A percentile compares a stretch with the other conserved stretches of the same genome.
Evolutionary conservation across 2,888 invertebrate species (phyloP).

Genomic region (Meta bourneti): DNA sequence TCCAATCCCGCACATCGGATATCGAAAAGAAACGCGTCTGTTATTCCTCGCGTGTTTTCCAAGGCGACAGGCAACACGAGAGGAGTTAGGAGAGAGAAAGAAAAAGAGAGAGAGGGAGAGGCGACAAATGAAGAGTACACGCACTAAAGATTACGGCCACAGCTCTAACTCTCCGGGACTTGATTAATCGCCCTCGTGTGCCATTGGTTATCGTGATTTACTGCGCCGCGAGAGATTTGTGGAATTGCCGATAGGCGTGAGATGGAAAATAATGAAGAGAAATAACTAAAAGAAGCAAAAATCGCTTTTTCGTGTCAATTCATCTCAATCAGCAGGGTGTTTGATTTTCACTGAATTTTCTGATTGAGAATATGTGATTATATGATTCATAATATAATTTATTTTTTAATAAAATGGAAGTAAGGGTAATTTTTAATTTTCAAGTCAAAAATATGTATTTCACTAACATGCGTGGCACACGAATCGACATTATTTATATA

Average conservation of each 20-base stretch:
- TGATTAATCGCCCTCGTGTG: not conserved
- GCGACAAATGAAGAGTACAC: slow-evolving; percentile 1
- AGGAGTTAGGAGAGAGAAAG: not conserved
- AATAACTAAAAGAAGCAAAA: not conserved
- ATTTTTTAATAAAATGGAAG: too few relatives aligned
- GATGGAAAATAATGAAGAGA: not conserved
- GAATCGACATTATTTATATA: too few relatives aligned
- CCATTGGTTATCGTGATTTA: slow-evolving; percentile 1
- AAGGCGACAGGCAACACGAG: not conserved
- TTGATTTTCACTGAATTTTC: too few relatives aligned
- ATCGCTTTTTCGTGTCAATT: not conserved
- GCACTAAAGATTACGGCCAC: not conserved
- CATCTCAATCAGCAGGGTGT: too few relatives aligned
- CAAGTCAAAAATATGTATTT: too few relatives aligned
- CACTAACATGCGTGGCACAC: too few relatives aligned
- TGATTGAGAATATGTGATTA: too few relatives aligned
- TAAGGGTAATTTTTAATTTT: too few relatives aligned
- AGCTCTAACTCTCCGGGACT: not conserved
- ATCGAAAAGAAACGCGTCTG: not conserved
- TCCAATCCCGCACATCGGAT: not conserved
- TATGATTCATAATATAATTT: too few relatives aligned
- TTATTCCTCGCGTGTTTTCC: not conserved
- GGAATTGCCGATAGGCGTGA: not conserved
- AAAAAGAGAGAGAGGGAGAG: not conserved
- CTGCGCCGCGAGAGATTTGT: not conserved